phyloP scores from a whole-genome alignment of 2,797 vertebrate species.

The Enteromius treurensis region DNA sequence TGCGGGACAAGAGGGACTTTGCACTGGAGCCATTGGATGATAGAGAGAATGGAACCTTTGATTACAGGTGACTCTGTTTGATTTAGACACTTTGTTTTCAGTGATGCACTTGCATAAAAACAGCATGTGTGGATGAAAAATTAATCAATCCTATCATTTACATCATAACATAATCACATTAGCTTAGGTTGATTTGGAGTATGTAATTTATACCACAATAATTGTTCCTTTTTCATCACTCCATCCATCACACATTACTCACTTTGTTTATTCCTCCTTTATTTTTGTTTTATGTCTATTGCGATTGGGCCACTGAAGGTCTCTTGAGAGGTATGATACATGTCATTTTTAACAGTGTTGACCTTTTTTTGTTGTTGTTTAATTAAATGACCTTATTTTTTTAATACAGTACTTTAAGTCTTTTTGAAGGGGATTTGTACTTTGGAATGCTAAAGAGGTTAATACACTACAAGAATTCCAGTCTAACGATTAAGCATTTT shows the following conservation, averaged over 20 bases:
- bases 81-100: background rate
- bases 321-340: constrained; percentile 86
- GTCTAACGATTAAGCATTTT: constrained; percentile 24
- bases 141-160: constrained; percentile 1
- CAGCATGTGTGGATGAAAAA: background rate
- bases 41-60: constrained; percentile 93
- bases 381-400: constrained; percentile 15
- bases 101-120: background rate
- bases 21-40: constrained; percentile 88
- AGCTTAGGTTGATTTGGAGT: constrained; percentile 6
- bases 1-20: constrained; percentile 92
- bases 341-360: constrained; percentile 58
- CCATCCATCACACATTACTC: constrained; percentile 55
- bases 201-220: constrained; percentile 26
- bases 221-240: constrained; percentile 36
- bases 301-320: constrained; percentile 80
- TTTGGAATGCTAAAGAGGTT: no score
- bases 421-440: no score
- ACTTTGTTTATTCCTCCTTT: constrained; percentile 64
- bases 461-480: background rate
- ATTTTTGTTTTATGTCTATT: constrained; percentile 61
- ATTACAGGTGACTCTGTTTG: constrained; percentile 84
- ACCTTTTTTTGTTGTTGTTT: constrained; percentile 11
- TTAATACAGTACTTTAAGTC: background rate
- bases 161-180: constrained; percentile 31